Evolutionary conservation across 2,888 invertebrate species (phyloP), one percentile per base, ranked within the genome.

Genomic region (Agrochola litura): DNA sequence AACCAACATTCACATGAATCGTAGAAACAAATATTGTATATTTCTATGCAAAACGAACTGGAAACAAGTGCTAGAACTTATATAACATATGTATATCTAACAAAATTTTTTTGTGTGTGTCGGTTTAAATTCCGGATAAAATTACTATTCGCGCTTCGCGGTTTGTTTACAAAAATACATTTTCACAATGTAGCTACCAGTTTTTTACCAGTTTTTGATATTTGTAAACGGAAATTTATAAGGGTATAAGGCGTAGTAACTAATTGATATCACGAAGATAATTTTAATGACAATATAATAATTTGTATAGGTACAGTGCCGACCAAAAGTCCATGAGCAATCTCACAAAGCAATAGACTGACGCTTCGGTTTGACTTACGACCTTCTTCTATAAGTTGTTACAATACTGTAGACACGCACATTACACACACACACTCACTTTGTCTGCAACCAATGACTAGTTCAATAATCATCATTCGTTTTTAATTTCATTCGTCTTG

Each of bases 141-240:
- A 84, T 88, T 81, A 84, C 80, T 77, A 84, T 84, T 84, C 74
- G 74, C 82, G 88, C 78, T 69, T 79, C 78, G 75, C 78, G 56
- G 77, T 30, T 72, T 66, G 69, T 56, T 25, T 60, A 60, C 25
- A 71, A 79, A 81, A 77, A 78, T 61, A 30, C 52, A 49, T 81
- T 85, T 83, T 69, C 46, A 64, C 86, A 69, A 43, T 69, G 63
- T 63, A 67, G 67, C 73, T 76, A 69, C 76, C 37, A 77, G 49
- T 76, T 85, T 77, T 80, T 69, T 74, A 66, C 49, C 19, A 43
- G 41, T 78, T 77, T 85, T 71, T 41, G 25, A 72, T 74, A 69
- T 82, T 81, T 71, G 61, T 25, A 52, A 82, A 69, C 71, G 25
- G 46, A 82, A 85, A 74, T 72, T 41, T 71, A 46, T 65, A 41